Conservation (phyloP, 1,140 invertebrate genomes). For the Lucilia cuprina region DNA sequence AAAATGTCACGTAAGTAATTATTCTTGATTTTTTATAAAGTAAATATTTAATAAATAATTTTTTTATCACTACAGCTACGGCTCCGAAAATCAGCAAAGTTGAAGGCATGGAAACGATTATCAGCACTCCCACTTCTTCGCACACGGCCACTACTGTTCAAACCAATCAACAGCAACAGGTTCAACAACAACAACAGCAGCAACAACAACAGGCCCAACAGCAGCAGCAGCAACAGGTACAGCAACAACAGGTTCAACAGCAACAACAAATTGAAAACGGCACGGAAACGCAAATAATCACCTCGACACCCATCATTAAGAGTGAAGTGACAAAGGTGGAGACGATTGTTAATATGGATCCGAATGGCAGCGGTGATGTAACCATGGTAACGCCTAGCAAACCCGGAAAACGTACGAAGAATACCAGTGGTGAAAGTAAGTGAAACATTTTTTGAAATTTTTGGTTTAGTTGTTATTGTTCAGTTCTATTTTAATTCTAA, state of each 20-base stretch:
- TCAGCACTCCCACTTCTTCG: constrained; percentile 55
- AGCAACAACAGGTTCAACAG: constrained; percentile 48
- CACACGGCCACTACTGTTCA: constrained; percentile 42
- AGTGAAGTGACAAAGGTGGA: constrained; percentile 58
- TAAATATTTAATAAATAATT: neutral
- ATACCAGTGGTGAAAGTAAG: constrained; percentile 55
- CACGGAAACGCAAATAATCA: constrained; percentile 45
- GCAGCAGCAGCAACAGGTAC: constrained; percentile 50
- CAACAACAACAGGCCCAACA: constrained; percentile 44
- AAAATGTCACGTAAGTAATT: constrained; percentile 58
- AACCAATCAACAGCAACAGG: constrained; percentile 43
- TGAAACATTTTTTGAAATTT: neutral
- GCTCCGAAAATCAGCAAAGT: constrained; percentile 60
- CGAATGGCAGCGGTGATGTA: constrained; percentile 32
- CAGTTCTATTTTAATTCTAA: too few species aligned
- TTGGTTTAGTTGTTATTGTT: neutral
- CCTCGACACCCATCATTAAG: constrained; percentile 56
- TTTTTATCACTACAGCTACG: constrained; percentile 43
- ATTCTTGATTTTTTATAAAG: too few species aligned
- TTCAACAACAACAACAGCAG: constrained; percentile 51
- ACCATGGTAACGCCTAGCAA: constrained; percentile 45
- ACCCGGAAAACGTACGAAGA: constrained; percentile 51
- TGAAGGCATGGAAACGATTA: constrained; percentile 60
- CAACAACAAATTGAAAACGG: constrained; percentile 57
- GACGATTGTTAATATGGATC: constrained; percentile 59